Percentiles rank a stretch among this genome's conserved stretches.
These are phyloP conservation scores for Philonicus albiceps DNA, from an alignment of 2,888 invertebrate species.

Conservation along the genomic window DNA sequence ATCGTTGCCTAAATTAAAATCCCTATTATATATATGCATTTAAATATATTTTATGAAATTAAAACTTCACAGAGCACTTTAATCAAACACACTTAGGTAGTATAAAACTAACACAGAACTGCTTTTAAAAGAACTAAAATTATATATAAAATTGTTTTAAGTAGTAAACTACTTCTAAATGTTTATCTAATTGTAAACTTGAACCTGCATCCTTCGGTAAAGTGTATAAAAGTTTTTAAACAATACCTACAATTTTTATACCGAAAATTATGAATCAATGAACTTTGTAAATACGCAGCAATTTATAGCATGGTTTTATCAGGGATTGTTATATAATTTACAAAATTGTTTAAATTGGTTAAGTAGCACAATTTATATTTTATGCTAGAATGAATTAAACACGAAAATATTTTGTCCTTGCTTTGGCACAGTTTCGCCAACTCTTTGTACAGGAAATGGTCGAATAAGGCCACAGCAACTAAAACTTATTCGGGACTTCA, in stretches of 20 bases:
- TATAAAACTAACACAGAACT: too few relatives aligned
- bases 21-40: too few relatives aligned
- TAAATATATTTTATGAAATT: too few relatives aligned
- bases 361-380: not conserved
- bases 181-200: not conserved
- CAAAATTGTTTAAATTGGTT: not conserved
- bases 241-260: not conserved
- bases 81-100: too few relatives aligned
- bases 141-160: too few relatives aligned
- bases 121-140: too few relatives aligned
- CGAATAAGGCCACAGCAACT: not conserved
- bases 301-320: not conserved
- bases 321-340: not conserved
- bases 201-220: not conserved
- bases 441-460: not conserved
- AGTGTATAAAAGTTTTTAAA: not conserved
- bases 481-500: not conserved
- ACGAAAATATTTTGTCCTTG: not conserved
- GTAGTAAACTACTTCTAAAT: too few relatives aligned
- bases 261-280: not conserved
- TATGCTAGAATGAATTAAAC: not conserved
- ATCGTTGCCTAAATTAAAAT: too few relatives aligned
- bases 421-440: not conserved
- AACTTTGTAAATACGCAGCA: not conserved
- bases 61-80: too few relatives aligned